Evolutionary conservation across 1,140 invertebrate genomes (phyloP).

Genomic region (Eciton burchellii): DNA sequence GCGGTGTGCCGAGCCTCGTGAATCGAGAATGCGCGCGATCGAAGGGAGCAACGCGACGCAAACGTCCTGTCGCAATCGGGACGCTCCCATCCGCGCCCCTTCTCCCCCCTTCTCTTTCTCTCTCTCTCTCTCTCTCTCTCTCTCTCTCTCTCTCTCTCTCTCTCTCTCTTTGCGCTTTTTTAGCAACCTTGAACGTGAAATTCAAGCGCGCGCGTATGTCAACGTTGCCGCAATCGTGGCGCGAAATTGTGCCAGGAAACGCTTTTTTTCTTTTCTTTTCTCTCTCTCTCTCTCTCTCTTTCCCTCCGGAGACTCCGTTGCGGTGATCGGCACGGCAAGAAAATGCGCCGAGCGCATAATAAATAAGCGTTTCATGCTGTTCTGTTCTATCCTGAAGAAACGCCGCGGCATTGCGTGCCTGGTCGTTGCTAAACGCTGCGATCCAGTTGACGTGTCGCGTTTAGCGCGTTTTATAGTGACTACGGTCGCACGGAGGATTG

Average conservation of each 20-base stretch:
- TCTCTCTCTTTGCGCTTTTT: conserved; percentile 12
- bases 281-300: too few relatives aligned
- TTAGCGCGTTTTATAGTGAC: too few relatives aligned
- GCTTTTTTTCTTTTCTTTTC: conserved; percentile 1
- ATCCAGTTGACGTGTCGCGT: neutral
- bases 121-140: too few relatives aligned
- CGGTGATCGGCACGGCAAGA: conserved; percentile 12
- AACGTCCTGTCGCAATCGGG: neutral
- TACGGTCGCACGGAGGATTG: too few relatives aligned
- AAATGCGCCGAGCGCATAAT: neutral
- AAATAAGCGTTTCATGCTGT: conserved; percentile 11
- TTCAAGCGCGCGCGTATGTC: conserved; percentile 21
- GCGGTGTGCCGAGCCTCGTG: neutral
- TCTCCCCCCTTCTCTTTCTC: too few relatives aligned
- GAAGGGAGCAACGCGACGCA: conserved; percentile 3
- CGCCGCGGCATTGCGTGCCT: neutral
- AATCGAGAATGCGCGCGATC: too few relatives aligned
- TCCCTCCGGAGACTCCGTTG: neutral
- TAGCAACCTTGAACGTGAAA: conserved; percentile 42
- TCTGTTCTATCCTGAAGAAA: neutral
- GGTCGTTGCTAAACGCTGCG: conserved; percentile 3
- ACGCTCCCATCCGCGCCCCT: too few relatives aligned
- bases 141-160: too few relatives aligned
- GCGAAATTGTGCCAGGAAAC: conserved; percentile 7
- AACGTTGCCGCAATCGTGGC: conserved; percentile 6